Percentiles rank a stretch among this genome's conserved stretches.
These are phyloP conservation scores for Leucozona laternaria DNA, from an alignment of 2,888 invertebrate species.

Conservation along the genomic window DNA sequence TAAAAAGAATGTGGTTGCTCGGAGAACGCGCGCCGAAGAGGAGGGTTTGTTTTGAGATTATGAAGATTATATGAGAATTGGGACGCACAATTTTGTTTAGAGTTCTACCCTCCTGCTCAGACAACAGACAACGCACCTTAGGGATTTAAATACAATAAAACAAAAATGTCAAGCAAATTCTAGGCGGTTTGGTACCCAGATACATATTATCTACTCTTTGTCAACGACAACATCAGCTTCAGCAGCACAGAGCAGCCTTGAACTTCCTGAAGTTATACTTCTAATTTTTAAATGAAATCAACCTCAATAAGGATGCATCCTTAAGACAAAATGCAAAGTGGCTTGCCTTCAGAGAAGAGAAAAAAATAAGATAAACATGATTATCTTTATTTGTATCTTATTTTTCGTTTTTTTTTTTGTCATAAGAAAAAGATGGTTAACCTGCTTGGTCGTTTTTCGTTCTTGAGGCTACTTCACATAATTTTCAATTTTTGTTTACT, in stretches of 20 bases:
- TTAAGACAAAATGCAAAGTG: constrained; percentile 54
- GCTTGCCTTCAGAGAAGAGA: neutral
- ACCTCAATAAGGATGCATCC: constrained; percentile 56
- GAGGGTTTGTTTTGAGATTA: neutral
- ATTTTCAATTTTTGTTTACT: constrained; percentile 25
- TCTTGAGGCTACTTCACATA: neutral
- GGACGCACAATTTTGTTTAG: constrained; percentile 5
- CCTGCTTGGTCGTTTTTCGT: neutral
- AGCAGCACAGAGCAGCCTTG: constrained; percentile 17
- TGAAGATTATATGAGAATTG: neutral
- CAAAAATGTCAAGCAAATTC: neutral
- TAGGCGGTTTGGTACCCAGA: no score
- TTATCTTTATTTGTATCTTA: neutral
- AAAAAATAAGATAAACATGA: neutral
- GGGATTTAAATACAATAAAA: neutral
- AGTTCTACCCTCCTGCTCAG: neutral
- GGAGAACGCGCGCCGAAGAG: neutral
- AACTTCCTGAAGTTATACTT: constrained; percentile 14
- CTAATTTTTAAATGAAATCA: constrained; percentile 14
- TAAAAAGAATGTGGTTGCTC: neutral
- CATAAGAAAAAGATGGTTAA: constrained; percentile 5
- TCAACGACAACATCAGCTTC: neutral
- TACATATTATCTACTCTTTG: no score
- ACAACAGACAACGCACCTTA: neutral
- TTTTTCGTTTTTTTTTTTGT: neutral